Percentiles rank a stretch among this genome's conserved stretches.
Conservation (phyloP, 2,888 invertebrate species). For the Smittia aterrima region DNA sequence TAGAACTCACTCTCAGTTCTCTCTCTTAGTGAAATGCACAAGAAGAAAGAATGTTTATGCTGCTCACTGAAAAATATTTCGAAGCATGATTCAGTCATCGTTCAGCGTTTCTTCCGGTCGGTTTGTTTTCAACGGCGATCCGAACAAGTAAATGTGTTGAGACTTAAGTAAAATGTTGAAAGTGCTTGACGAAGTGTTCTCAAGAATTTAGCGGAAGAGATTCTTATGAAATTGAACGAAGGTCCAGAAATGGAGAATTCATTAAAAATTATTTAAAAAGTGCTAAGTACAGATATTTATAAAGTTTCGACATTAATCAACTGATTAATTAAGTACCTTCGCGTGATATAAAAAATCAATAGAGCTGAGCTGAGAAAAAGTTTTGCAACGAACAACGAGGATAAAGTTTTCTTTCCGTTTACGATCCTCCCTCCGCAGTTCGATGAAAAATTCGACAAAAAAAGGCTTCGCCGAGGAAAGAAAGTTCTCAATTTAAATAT, state of each 20-base stretch:
- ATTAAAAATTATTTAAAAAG: background rate
- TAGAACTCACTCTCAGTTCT: background rate
- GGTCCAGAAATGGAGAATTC: background rate
- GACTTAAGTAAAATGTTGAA: too few relatives aligned
- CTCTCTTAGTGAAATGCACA: background rate
- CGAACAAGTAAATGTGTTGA: too few relatives aligned
- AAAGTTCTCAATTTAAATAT: background rate
- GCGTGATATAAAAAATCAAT: slow-evolving; percentile 18
- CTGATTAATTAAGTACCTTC: slow-evolving; percentile 23
- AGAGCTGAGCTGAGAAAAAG: slow-evolving; percentile 1
- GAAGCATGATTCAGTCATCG: slow-evolving; percentile 11
- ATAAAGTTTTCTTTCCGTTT: background rate
- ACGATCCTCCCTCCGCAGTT: background rate
- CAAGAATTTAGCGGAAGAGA: too few relatives aligned
- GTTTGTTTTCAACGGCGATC: background rate
- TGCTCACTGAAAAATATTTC: slow-evolving; percentile 13
- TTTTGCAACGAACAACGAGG: background rate
- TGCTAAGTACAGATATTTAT: background rate
- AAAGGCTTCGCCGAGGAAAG: background rate
- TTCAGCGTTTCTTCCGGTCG: slow-evolving; percentile 32
- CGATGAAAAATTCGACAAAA: background rate
- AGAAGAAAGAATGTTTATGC: slow-evolving; percentile 24
- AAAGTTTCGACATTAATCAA: slow-evolving; percentile 17
- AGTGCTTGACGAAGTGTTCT: too few relatives aligned
- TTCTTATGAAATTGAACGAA: background rate